Percentiles rank a stretch among this genome's conserved stretches.
Conservation (phyloP, 92 coral and sea anemone species). For the Paramuricea clavata region DNA sequence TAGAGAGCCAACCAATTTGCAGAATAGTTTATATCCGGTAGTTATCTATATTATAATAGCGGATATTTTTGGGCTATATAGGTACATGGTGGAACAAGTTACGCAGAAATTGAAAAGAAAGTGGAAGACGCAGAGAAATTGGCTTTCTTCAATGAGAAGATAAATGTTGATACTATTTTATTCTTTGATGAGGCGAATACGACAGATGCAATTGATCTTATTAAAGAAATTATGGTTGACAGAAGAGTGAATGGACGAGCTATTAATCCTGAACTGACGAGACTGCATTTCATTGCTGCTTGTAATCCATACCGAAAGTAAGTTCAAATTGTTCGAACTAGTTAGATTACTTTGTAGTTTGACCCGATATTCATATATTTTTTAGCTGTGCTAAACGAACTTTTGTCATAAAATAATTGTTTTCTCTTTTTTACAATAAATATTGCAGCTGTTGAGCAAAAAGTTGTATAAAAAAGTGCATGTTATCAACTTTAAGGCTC, state of each 20-base stretch:
- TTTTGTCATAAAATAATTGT: no score
- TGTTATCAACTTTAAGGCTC: no score
- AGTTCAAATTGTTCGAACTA: neutral
- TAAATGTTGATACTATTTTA: conserved; percentile 72
- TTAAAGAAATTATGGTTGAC: conserved; percentile 93
- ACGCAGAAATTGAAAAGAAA: conserved; percentile 75
- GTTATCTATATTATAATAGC: no score
- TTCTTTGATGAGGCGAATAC: conserved; percentile 91
- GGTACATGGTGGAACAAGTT: conserved; percentile 91
- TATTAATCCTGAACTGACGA: conserved; percentile 60
- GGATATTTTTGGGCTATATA: conserved; percentile 5
- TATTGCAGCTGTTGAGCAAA: no score
- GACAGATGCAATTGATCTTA: conserved; percentile 86
- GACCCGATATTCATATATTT: no score
- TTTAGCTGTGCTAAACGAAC: no score
- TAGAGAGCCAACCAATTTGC: no score
- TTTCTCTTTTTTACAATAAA: no score
- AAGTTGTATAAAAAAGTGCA: no score
- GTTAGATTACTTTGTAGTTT: neutral
- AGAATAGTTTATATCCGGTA: no score
- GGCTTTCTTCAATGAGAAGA: conserved; percentile 64
- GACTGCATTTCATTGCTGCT: conserved; percentile 81
- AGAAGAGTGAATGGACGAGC: conserved; percentile 85
- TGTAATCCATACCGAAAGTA: conserved; percentile 57
- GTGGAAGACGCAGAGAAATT: conserved; percentile 82